Evolutionary conservation across 2,888 invertebrate genomes (phyloP), one percentile per base, ranked within the genome.

Genomic region (Caenorhabditis virilis): DNA sequence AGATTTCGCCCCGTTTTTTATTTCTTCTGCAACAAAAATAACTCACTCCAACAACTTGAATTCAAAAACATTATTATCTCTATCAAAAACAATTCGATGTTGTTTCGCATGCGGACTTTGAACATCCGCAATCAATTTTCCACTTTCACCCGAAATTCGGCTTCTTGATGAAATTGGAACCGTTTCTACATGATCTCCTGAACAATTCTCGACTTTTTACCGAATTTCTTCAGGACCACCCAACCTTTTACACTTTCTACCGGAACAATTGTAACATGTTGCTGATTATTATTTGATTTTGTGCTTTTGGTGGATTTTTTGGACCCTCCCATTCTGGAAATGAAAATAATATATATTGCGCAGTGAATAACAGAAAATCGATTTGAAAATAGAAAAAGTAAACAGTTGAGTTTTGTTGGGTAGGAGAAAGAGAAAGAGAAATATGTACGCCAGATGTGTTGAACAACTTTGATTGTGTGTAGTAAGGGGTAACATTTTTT

Each of bases 81-180:
- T 53, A 46, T 77, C 74, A 30, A 78, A 77, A 7, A 72, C 53
- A 23, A 78, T 58, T 7, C 75, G 64, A 59, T 79, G 77, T 15
- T 67, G 42, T 45, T 76, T 78, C 4, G 72, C 74, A 49, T 76
- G 76, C 1, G 67, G 71, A 0, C 71, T 71, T 15, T 69, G 62
- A 11, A 72, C 72, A 38, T 72, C 58, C 1, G 71, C 71, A 18
- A 72, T 65, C 25, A 72, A 43, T 27, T 50, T 47, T 18, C 71
- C 71, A 25, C 48, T 50, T 38, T 72, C 71, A 27, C 71, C 71
- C 18, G 50, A 48, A 18, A 71, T 67, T 15, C 65, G 54, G 27
- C 67, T 65, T 18, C 67, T 49, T 15, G 65, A 59, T 9, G 69
- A 58, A 41, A 53, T 49, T 20, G 63, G 43, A 3, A 66, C 59